These are phyloP conservation scores for Chaenogobius annularis DNA, from an alignment of 2,113 vertebrate species.

Conservation along the genomic window DNA sequence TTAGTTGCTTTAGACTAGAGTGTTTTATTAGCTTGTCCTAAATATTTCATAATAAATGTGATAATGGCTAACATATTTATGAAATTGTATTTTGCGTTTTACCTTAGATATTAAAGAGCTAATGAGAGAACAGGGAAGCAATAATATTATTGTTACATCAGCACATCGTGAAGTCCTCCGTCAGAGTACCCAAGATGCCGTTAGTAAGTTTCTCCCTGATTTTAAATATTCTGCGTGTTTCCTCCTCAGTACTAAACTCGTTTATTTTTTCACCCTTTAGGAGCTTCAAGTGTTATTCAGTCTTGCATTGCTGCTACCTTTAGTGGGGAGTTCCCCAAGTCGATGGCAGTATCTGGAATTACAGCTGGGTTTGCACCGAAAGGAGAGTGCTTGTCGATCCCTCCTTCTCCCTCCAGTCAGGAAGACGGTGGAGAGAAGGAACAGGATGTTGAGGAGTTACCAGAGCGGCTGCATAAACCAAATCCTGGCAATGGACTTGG, in stretches of 20 bases:
- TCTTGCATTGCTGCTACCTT: constrained; percentile 69
- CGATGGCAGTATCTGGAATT: constrained; percentile 66
- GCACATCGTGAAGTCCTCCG: constrained; percentile 83
- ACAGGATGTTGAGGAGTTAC: constrained; percentile 49
- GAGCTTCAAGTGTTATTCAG: constrained; percentile 59
- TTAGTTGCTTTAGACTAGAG: no score
- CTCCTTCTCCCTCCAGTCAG: constrained; percentile 80
- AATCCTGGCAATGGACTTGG: constrained; percentile 52
- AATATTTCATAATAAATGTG: neutral
- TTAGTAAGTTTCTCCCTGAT: constrained; percentile 70
- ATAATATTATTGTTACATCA: constrained; percentile 83
- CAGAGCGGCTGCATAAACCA: constrained; percentile 46
- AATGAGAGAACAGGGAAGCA: constrained; percentile 82
- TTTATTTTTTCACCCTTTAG: constrained; percentile 40
- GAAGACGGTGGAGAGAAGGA: constrained; percentile 79
- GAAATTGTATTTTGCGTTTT: neutral
- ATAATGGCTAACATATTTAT: neutral
- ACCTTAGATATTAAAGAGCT: constrained; percentile 83
- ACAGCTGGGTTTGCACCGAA: constrained; percentile 65
- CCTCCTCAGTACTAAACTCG: constrained; percentile 4
- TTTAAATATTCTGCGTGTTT: neutral
- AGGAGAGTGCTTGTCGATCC: constrained; percentile 71
- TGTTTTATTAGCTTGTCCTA: no score
- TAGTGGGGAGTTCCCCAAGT: constrained; percentile 67
- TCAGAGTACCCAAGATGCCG: constrained; percentile 79